Conservation (phyloP, 2,888 invertebrate species). For the Magallana nippona region DNA sequence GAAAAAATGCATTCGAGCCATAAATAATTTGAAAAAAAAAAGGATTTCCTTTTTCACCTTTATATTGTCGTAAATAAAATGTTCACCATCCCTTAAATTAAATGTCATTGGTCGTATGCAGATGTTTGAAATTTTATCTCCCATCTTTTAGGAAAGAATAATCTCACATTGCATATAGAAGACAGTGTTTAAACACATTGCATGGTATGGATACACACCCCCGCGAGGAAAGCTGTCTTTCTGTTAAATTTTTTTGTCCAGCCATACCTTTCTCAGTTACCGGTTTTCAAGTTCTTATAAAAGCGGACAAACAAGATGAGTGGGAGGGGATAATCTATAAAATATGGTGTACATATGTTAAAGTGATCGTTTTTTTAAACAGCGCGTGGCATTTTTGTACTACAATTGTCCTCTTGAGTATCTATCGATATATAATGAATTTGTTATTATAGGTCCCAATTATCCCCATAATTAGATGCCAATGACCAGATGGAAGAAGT, state of each 20-base stretch:
- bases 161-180: not conserved
- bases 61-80: not conserved
- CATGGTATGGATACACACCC: not conserved
- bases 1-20: not conserved
- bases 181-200: not conserved
- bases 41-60: not conserved
- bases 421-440: not conserved
- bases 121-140: not conserved
- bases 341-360: not conserved
- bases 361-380: not conserved
- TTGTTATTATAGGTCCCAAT: too few species aligned
- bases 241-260: too few species aligned
- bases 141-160: too few species aligned
- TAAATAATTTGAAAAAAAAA: not conserved
- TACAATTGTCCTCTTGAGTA: not conserved
- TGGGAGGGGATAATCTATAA: not conserved
- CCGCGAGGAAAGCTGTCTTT: not conserved
- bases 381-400: not conserved
- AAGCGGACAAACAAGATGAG: not conserved
- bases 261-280: not conserved
- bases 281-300: not conserved
- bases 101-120: not conserved
- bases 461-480: too few species aligned
- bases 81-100: conserved; percentile 3
- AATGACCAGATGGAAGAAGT: too few species aligned